A percentile compares a stretch with the other conserved stretches of the same genome.
Conservation (phyloP, 2,888 invertebrate species). For the Aspidapion aeneum region DNA sequence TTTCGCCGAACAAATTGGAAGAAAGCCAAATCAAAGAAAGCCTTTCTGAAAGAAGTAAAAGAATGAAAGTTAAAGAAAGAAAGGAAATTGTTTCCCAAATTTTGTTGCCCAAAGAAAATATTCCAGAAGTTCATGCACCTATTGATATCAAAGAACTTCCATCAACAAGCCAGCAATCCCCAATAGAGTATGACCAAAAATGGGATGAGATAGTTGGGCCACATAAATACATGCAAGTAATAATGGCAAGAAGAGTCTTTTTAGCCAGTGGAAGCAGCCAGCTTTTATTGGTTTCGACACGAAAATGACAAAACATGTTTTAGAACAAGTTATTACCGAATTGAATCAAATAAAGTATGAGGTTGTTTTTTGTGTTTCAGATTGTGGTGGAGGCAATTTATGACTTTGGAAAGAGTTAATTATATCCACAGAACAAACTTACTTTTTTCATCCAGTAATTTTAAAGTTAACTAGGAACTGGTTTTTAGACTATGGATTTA, state of each 20-base stretch:
- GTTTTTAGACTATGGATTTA: conserved; percentile 27
- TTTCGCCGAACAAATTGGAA: too few species aligned
- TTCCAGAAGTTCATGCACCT: too few species aligned
- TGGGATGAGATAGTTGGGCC: conserved; percentile 32
- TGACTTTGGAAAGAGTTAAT: conserved; percentile 29
- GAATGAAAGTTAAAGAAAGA: too few species aligned
- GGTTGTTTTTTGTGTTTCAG: conserved; percentile 32
- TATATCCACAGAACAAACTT: conserved; percentile 17
- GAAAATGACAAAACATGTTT: conserved; percentile 32
- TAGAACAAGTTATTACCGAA: conserved; percentile 22
- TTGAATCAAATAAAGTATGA: conserved; percentile 25
- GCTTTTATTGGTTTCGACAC: conserved; percentile 33
- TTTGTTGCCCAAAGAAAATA: too few species aligned
- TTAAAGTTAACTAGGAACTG: conserved; percentile 22
- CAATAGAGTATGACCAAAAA: conserved; percentile 28
- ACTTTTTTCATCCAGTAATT: conserved; percentile 23
- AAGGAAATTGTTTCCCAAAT: too few species aligned
- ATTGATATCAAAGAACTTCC: too few species aligned
- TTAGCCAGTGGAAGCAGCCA: conserved; percentile 30
- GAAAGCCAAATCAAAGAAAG: too few species aligned
- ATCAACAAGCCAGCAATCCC: too few species aligned
- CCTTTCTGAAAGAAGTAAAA: too few species aligned
- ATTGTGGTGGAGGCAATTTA: conserved; percentile 32
- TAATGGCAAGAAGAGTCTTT: conserved; percentile 22
- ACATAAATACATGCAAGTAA: conserved; percentile 30